Evolutionary conservation across 92 coral and sea anemone genomes (phyloP), one percentile per base, ranked within the genome.

Genomic region (Heteractis magnifica): DNA sequence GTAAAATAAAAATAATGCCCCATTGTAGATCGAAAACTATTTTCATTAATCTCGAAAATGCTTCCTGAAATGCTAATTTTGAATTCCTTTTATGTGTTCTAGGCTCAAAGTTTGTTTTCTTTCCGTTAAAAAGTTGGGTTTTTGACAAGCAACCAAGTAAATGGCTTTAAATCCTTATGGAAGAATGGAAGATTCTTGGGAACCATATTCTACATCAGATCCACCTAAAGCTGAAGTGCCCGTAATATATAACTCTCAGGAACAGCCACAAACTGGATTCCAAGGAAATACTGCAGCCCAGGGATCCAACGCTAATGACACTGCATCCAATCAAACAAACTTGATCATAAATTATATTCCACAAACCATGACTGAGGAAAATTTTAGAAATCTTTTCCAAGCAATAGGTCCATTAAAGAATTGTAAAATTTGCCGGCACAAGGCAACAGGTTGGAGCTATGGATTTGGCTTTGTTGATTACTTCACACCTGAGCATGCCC

Each of bases 391-490:
- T 70, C 89, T 93, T 51, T 93, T 93, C 79, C 83, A 87, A 62
- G 74, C 81, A 4, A 55, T 93, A 8, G 98, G 91, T 50, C 94
- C 98, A 21, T 76, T 92, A 52, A 93, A 91, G 52, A 91, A 80
- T 87, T 92, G 91, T 80, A 93, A 93, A 81, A 86, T 93, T 64
- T 91, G 94, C 80, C 87, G 98, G 10, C 89, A 93, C 86, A 90
- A 83, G 73, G 58, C 88, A 50, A 87, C 93, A n/a, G 94, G 94
- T 12, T 93, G 90, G 87, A 93, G 98, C 74, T 93, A 87, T 86
- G 98, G 98, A 6, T 93, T 87, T 81, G 98, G 98, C 4, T 93
- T 93, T 85, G 90, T 93, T n/a, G 98, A 93, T 14, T 93, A 93
- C 80, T 89, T 88, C 88, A 89, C 95, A 6, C 84, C 94, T 9